Evolutionary conservation across 2,888 invertebrate genomes (phyloP), one percentile per base, ranked within the genome.

Genomic region (Eretmocerus hayati): DNA sequence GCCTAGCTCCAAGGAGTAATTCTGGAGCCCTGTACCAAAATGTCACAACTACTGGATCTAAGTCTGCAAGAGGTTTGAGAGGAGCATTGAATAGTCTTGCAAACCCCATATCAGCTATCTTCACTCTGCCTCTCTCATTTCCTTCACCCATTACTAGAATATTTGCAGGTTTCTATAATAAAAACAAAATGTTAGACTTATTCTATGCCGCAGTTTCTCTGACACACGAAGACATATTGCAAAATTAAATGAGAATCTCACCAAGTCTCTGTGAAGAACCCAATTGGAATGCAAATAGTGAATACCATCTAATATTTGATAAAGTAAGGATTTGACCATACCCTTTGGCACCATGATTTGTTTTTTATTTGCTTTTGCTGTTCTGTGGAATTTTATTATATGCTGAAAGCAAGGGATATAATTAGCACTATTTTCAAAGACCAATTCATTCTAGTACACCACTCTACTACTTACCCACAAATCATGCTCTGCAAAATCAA

Each of bases 21-120:
- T 99, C 99, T 0, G 97, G 97, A 2, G 99, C 99, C 66, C 99
- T 80, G 73, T 99, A 99, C 96, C 99, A 99, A 75, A 99, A 99
- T 57, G 99, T 99, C 3, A 99, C 99, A 36, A 99, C 99, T 2
- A 99, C 99, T 5, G 99, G 99, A 77, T 99, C 99, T 58, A 99
- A 77, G 74, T 99, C 97, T 9, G 97, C 97, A 32, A 99, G 74
- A 0, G 97, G 96, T 72, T 97, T 97, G 46, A 99, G 74, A 0
- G 99, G 99, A 2, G 95, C 93, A 77, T 97, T 96, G 69, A 99
- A 99, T 42, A 99, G 77, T 54, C 99, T 78, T 1, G 99, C 97
- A 76, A 99, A 99, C 1, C 99, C 99, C 95, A 99, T 96, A 70
- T 99, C 99, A 21, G 97, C 97, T 65, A 96, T 96, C 77, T 96